These are phyloP conservation scores for Erythrocebus patas DNA, from an alignment of 2,113 vertebrate genomes.

Conservation along the genomic window DNA sequence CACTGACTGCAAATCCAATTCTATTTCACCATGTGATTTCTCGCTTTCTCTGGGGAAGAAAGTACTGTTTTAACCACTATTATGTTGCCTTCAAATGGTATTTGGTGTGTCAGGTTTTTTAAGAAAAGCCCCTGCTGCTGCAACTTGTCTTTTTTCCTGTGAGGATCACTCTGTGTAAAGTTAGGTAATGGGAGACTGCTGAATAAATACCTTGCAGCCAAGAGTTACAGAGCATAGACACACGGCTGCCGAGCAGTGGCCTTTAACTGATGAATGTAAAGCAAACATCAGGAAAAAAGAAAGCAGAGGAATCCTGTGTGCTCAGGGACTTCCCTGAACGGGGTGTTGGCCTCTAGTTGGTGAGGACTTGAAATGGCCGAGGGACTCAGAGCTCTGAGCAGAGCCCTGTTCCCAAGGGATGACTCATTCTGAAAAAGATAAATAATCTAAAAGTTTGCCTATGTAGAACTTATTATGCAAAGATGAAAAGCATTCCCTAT, in stretches of 20 bases:
- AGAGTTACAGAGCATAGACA: too few relatives aligned
- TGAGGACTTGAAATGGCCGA: not conserved
- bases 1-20: not conserved
- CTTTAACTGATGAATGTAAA: not conserved
- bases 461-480: not conserved
- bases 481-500: not conserved
- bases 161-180: too few relatives aligned
- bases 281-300: not conserved
- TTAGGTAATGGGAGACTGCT: not conserved
- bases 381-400: not conserved
- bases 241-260: not conserved
- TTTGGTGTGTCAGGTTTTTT: not conserved
- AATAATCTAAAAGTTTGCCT: not conserved
- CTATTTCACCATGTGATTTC: accelerated
- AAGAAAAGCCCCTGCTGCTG: not conserved
- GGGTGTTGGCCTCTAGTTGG: not conserved
- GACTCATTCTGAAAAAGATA: not conserved
- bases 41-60: not conserved
- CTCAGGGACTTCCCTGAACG: not conserved
- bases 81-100: not conserved
- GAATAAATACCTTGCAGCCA: too few relatives aligned
- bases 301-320: not conserved
- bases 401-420: not conserved
- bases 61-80: not conserved
- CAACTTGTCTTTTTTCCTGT: not conserved